phyloP scores from a whole-genome alignment of 23 tunicate species.

The Clavelina lepadiformis region DNA sequence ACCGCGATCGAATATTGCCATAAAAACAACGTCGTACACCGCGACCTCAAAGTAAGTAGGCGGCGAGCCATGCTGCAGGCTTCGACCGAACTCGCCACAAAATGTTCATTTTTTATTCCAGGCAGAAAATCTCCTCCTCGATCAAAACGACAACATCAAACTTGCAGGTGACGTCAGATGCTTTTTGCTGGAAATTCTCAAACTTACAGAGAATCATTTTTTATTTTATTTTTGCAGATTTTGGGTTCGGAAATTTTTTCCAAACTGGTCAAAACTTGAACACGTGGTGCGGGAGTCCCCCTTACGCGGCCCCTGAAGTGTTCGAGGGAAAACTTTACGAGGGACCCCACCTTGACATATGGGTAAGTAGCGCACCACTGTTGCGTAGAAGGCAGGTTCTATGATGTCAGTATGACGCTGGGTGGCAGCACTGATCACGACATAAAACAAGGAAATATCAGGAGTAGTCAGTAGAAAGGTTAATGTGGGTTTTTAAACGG shows the following conservation, averaged over 20 bases:
- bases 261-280: constrained; percentile 58
- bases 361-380: constrained; percentile 40
- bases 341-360: constrained; percentile 91
- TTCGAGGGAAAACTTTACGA: constrained; percentile 91
- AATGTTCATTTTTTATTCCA: constrained; percentile 14
- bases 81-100: not conserved
- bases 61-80: not conserved
- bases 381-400: too few species aligned
- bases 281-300: constrained; percentile 98
- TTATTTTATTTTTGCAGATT: too few species aligned
- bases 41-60: constrained; percentile 69
- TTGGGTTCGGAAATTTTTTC: constrained; percentile 89
- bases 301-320: constrained; percentile 96
- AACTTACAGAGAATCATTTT: too few species aligned
- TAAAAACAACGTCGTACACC: constrained; percentile 71
- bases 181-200: too few species aligned
- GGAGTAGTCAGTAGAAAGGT: too few species aligned
- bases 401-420: too few species aligned
- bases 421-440: too few species aligned
- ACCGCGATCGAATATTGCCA: constrained; percentile 90
- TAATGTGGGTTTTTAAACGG: too few species aligned
- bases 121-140: constrained; percentile 87
- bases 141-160: constrained; percentile 73
- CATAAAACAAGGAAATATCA: too few species aligned
- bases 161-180: constrained; percentile 67